These are phyloP conservation scores for Meteorus cinctellus DNA, from an alignment of 2,888 invertebrate species.

Conservation along the genomic window DNA sequence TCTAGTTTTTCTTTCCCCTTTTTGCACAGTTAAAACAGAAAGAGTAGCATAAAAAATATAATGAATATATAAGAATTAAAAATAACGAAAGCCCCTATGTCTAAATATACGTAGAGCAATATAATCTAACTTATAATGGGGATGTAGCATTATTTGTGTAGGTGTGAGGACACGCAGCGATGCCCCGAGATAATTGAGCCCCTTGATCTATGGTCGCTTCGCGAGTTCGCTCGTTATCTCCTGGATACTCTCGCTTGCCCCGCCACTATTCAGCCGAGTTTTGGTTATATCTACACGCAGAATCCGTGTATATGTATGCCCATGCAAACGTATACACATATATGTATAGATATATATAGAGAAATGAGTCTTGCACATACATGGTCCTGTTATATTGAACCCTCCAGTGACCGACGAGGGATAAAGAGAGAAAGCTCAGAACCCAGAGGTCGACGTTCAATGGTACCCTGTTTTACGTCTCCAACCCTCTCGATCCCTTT, in stretches of 20 bases:
- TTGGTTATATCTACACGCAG: slow-evolving; percentile 57
- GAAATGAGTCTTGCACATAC: slow-evolving; percentile 45
- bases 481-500: slow-evolving; percentile 64
- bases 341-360: neutral
- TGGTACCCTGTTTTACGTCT: slow-evolving; percentile 70
- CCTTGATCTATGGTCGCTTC: slow-evolving; percentile 72
- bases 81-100: neutral
- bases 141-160: slow-evolving; percentile 16
- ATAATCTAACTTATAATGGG: slow-evolving; percentile 14
- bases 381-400: slow-evolving; percentile 49
- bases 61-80: neutral
- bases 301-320: slow-evolving; percentile 40
- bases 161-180: slow-evolving; percentile 38
- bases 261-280: slow-evolving; percentile 68
- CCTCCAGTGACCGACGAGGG: slow-evolving; percentile 48
- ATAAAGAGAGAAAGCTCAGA: slow-evolving; percentile 57
- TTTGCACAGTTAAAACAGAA: neutral
- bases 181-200: slow-evolving; percentile 73
- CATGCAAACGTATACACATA: neutral
- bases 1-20: too few species aligned
- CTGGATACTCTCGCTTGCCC: slow-evolving; percentile 63
- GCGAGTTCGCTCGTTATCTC: slow-evolving; percentile 74
- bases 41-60: neutral
- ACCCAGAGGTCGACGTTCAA: slow-evolving; percentile 73
- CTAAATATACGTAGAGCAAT: neutral